A percentile compares a stretch with the other conserved stretches of the same genome.
Conservation (phyloP, 1,140 invertebrate genomes). For the Leptinotarsa undecemlineata region DNA sequence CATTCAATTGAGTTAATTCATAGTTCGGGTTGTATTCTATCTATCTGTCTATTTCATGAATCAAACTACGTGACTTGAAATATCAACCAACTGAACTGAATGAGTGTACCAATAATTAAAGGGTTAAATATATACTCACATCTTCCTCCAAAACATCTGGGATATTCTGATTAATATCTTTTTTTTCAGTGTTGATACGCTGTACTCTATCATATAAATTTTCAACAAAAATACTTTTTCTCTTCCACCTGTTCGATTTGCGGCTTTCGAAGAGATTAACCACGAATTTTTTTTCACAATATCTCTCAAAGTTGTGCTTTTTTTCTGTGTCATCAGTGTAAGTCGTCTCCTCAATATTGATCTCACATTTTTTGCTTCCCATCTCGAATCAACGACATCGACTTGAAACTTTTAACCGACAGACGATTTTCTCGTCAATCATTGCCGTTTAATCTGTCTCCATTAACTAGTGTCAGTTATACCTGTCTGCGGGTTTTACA, state of each 20-base stretch:
- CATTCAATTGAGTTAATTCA: too few species aligned
- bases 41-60: too few species aligned
- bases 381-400: neutral
- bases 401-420: neutral
- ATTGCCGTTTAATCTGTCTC: neutral
- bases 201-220: neutral
- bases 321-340: neutral
- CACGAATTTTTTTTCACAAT: neutral
- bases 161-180: neutral
- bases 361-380: neutral
- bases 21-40: too few species aligned
- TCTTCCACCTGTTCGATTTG: slow-evolving; percentile 15
- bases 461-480: neutral
- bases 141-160: neutral
- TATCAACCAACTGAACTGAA: neutral
- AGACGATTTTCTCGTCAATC: neutral
- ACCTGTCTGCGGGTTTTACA: too few species aligned
- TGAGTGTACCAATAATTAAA: neutral
- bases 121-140: neutral
- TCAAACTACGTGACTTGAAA: too few species aligned
- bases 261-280: slow-evolving; percentile 15
- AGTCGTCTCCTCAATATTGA: neutral
- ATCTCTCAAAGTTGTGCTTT: neutral
- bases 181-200: neutral
- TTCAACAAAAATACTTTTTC: neutral